These are phyloP conservation scores for Melipona bicolor DNA, from an alignment of 2,888 invertebrate genomes.

Conservation along the genomic window DNA sequence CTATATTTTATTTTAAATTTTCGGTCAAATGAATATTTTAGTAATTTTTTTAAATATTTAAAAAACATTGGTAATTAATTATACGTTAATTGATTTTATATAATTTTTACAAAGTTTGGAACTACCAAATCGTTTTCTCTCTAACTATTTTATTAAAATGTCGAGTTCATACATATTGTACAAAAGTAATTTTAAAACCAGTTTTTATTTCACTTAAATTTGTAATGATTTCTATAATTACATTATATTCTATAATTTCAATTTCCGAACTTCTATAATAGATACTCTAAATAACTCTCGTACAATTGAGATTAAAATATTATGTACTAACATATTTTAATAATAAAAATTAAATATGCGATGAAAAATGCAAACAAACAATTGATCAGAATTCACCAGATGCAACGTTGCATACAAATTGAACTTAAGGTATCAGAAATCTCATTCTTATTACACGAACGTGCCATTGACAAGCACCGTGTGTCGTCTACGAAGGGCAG, in stretches of 20 bases:
- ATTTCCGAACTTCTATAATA: too few species aligned
- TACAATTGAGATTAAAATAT: too few species aligned
- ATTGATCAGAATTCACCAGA: too few species aligned
- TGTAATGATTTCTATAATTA: too few species aligned
- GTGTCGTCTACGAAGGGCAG: slow-evolving; percentile 49
- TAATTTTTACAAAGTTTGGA: background rate
- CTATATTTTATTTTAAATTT: background rate
- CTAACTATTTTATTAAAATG: too few species aligned
- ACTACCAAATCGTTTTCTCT: background rate
- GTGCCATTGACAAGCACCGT: background rate
- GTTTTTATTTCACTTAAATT: too few species aligned
- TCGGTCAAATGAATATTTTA: background rate
- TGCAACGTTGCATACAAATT: too few species aligned
- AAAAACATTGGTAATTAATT: background rate
- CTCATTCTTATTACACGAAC: background rate
- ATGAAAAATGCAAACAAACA: too few species aligned
- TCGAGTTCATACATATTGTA: background rate
- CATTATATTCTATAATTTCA: too few species aligned
- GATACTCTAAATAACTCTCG: too few species aligned
- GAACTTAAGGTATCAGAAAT: background rate
- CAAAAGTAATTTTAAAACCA: background rate
- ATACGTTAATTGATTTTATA: background rate
- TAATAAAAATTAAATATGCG: too few species aligned
- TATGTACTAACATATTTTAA: too few species aligned
- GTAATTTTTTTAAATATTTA: background rate